phyloP scores from a whole-genome alignment of 2,888 invertebrate genomes.

The Elmis aenea region DNA sequence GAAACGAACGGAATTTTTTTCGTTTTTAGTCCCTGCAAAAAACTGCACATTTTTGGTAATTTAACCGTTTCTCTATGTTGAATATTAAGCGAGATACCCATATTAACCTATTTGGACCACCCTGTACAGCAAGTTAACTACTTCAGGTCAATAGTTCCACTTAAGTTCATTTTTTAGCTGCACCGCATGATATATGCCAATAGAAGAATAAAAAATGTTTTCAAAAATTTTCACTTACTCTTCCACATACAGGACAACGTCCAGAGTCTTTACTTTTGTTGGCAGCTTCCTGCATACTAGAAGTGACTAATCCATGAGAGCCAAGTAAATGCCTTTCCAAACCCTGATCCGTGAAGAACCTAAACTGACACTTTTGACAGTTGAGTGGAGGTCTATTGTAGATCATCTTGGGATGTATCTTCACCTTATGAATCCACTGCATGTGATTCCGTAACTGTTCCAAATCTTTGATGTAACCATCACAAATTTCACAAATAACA shows the following conservation, averaged over 20 bases:
- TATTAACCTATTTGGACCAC: too few species aligned
- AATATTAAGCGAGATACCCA: too few species aligned
- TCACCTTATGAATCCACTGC: constrained; percentile 97
- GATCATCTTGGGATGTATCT: constrained; percentile 94
- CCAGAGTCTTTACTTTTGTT: constrained; percentile 93
- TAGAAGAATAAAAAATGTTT: constrained; percentile 51
- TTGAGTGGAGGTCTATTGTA: constrained; percentile 90
- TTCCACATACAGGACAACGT: constrained; percentile 90
- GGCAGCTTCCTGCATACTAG: constrained; percentile 93
- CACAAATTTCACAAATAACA: constrained; percentile 95
- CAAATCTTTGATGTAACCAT: constrained; percentile 92
- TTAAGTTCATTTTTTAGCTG: too few species aligned
- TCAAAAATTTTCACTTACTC: constrained; percentile 55
- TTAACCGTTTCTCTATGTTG: too few species aligned
- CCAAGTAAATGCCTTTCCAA: constrained; percentile 91
- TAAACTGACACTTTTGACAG: constrained; percentile 93
- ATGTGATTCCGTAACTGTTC: constrained; percentile 92
- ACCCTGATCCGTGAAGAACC: constrained; percentile 97
- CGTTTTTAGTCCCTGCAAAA: too few species aligned
- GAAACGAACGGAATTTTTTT: too few species aligned
- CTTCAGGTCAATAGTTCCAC: too few species aligned
- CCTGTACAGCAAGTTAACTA: too few species aligned
- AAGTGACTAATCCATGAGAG: constrained; percentile 90
- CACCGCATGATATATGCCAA: too few species aligned
- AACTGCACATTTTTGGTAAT: too few species aligned